Evolutionary conservation across 2,888 invertebrate genomes (phyloP).

Genomic region (Galerucella pusilla): DNA sequence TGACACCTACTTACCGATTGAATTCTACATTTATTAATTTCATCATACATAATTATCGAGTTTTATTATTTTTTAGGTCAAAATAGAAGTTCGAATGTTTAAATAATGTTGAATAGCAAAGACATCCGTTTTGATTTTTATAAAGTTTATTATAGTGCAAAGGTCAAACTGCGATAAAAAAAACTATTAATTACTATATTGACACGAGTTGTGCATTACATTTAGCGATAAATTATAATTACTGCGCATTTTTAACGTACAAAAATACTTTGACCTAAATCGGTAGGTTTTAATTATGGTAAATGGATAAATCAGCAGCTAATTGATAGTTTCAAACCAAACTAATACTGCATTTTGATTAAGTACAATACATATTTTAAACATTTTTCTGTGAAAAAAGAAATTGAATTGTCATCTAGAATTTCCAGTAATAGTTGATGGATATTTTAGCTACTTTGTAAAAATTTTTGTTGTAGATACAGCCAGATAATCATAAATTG

Average conservation of each 20-base stretch:
- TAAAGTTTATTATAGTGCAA: not conserved
- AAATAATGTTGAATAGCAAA: not conserved
- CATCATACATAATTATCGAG: no score
- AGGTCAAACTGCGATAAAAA: conserved; percentile 8
- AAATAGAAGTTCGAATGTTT: not conserved
- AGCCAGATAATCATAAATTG: no score
- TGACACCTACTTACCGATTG: no score
- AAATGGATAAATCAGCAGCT: not conserved
- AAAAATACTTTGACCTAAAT: not conserved
- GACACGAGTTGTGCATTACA: conserved; percentile 11
- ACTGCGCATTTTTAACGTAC: not conserved
- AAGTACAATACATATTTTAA: no score
- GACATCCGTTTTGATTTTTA: not conserved
- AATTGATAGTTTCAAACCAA: not conserved
- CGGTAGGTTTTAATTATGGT: not conserved
- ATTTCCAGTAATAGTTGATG: no score
- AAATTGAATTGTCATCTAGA: no score
- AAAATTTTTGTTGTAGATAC: no score
- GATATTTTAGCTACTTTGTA: no score
- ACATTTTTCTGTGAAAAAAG: no score
- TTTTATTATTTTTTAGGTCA: not conserved
- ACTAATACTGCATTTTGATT: not conserved
- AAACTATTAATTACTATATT: not conserved
- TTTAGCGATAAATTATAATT: not conserved
- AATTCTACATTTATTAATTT: no score